Evolutionary conservation across 2,113 vertebrate species (phyloP), one percentile per base, ranked within the genome.

Genomic region (Xenus cinereus): DNA sequence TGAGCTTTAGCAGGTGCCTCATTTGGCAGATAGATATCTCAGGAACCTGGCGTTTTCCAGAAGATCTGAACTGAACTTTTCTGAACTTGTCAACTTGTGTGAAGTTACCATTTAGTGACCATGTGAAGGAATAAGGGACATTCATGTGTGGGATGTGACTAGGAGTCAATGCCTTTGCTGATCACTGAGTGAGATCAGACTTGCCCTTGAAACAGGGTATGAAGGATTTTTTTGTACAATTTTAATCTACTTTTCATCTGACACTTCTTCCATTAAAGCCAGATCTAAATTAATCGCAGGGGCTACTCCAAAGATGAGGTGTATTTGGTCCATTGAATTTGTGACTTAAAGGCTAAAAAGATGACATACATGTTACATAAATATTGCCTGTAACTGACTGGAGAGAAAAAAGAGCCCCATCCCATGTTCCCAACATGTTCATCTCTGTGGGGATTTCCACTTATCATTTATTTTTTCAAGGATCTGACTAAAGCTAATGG

Each of bases 341-440:
- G 67, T 93, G 90, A 85, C 66, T 90, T 89, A 51, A 75, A 80
- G 66, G 45, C 46, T 95, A 35, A 68, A 94, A 91, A 48, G 62
- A 86, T 80, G 66, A 51, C 14, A 37, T 60, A 23, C 2, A 1
- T 41, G 3, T 68, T 78, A 41, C 20, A 33, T 88, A 96, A 83
- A 41, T 68, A 33, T 19, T 77, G 48, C 39, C 71, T 50, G 1
- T 64, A 57, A 45, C 27, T 83, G 71, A n/a, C 15, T 79, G 27
- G 54, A 56, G 48, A 84, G 10, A 45, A 59, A 69, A 46, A 62
- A 63, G 15, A 54, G 9, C 48, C 86, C 30, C 48, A 37, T 87
- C 22, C 54, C 4, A 79, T 76, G 50, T 26, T 26, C 28, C 21
- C 32, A 67, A 41, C 43, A 35, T 81, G 69, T 78, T 83, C 73